Percentiles rank a stretch among this genome's conserved stretches.
Evolutionary conservation across 2,888 invertebrate species (phyloP).

Genomic region (Tachina grossa): DNA sequence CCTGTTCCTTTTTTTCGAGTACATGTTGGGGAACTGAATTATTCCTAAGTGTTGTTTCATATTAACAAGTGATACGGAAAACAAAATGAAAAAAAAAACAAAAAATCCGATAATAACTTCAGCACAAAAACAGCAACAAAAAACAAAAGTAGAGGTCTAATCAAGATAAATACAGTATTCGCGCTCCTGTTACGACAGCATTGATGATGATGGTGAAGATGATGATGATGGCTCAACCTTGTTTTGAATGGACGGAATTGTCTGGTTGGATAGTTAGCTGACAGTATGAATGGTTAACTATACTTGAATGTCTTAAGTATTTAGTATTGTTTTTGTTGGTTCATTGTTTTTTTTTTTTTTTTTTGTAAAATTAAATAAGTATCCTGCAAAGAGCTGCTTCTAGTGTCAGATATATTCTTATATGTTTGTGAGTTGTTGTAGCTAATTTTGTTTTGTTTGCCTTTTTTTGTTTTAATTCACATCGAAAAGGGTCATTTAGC

Average conservation of each 20-base stretch:
- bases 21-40: not conserved
- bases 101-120: slow-evolving; percentile 44
- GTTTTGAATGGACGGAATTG: slow-evolving; percentile 63
- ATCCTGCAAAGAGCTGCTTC: slow-evolving; percentile 17
- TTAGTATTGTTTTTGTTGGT: slow-evolving; percentile 48
- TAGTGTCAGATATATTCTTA: slow-evolving; percentile 30
- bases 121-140: slow-evolving; percentile 20
- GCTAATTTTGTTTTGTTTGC: slow-evolving; percentile 22
- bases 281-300: slow-evolving; percentile 62
- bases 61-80: slow-evolving; percentile 74
- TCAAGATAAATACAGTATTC: slow-evolving; percentile 75
- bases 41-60: slow-evolving; percentile 72
- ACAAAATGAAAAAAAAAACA: not conserved
- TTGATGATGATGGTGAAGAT: slow-evolving; percentile 34
- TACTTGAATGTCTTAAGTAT: slow-evolving; percentile 59
- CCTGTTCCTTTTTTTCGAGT: slow-evolving; percentile 54
- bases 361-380: slow-evolving; percentile 6
- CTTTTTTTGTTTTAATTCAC: slow-evolving; percentile 42
- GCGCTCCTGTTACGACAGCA: slow-evolving; percentile 72
- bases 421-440: slow-evolving; percentile 23
- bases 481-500: slow-evolving; percentile 72
- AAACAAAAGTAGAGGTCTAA: slow-evolving; percentile 69
- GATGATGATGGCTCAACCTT: slow-evolving; percentile 48
- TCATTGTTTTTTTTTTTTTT: slow-evolving; percentile 1
- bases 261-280: slow-evolving; percentile 56